A percentile compares a stretch with the other conserved stretches of the same genome.
These are phyloP conservation scores for Brachyrhaphis roseni DNA, from an alignment of 2,797 vertebrate species.

Conservation along the genomic window DNA sequence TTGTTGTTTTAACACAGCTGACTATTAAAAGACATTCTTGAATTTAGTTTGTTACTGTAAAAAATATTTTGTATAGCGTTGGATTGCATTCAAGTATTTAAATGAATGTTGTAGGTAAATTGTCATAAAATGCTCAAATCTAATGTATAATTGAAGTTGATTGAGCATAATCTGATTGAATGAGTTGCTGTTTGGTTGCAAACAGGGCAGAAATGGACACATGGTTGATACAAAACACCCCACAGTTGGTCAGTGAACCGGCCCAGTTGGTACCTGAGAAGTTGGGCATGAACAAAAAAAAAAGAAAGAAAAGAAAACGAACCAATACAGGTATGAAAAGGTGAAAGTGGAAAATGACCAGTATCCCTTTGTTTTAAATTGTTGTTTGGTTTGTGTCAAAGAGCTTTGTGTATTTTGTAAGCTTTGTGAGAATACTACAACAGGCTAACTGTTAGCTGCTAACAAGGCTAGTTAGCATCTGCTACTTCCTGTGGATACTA, in stretches of 20 bases:
- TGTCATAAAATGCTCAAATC: background rate
- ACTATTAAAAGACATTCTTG: background rate
- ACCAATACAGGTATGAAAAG: background rate
- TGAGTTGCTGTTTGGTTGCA: background rate
- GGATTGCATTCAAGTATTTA: background rate
- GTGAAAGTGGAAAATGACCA: background rate
- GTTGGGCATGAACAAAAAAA: background rate
- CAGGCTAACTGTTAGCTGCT: background rate
- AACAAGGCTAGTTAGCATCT: background rate
- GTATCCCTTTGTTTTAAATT: background rate
- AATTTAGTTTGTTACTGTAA: background rate
- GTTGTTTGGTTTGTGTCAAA: background rate
- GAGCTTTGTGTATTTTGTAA: background rate
- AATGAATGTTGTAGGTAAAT: background rate
- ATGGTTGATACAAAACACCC: background rate
- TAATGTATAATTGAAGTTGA: background rate
- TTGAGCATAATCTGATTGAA: background rate
- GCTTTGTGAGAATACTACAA: background rate
- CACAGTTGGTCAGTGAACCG: background rate
- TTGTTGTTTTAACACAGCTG: background rate
- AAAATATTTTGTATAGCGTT: background rate
- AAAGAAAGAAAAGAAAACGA: background rate
- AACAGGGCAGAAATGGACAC: background rate
- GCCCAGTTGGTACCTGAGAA: background rate
- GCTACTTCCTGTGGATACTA: background rate